Evolutionary conservation across 2,797 vertebrate genomes (phyloP).

Genomic region (Anguilla pacifica): DNA sequence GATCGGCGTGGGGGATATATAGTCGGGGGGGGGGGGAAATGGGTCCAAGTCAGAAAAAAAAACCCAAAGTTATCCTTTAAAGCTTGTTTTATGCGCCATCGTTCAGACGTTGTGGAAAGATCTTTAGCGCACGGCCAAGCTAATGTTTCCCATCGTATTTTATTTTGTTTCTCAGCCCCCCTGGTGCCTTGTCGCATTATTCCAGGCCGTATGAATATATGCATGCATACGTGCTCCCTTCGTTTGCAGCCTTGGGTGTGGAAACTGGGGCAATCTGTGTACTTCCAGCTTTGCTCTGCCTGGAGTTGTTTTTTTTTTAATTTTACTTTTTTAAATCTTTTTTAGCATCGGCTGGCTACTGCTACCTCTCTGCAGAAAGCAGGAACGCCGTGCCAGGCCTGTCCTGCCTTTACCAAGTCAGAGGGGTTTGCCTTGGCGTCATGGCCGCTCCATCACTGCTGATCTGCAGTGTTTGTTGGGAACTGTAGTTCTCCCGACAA

Average conservation of each 20-base stretch:
- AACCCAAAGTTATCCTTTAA: background rate
- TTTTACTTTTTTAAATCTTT: background rate
- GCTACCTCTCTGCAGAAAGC: background rate
- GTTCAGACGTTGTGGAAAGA: background rate
- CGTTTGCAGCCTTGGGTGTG: background rate
- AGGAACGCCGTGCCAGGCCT: background rate
- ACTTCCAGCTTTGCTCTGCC: background rate
- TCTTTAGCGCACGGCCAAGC: background rate
- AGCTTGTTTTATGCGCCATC: background rate
- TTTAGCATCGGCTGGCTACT: background rate
- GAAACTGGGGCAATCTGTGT: background rate
- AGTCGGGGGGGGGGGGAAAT: too few relatives aligned
- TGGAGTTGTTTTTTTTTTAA: background rate
- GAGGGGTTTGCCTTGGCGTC: background rate
- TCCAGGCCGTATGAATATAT: background rate
- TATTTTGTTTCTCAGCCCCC: background rate
- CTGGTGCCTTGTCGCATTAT: background rate
- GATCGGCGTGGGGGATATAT: background rate
- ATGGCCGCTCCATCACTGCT: background rate
- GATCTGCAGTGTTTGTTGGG: background rate
- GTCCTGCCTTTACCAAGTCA: background rate
- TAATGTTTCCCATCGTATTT: background rate
- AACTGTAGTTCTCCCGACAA: background rate
- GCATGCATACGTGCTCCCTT: background rate
- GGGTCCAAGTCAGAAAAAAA: too few relatives aligned